phyloP scores from a whole-genome alignment of 23 tunicate species.

The Ascidia mentula region DNA sequence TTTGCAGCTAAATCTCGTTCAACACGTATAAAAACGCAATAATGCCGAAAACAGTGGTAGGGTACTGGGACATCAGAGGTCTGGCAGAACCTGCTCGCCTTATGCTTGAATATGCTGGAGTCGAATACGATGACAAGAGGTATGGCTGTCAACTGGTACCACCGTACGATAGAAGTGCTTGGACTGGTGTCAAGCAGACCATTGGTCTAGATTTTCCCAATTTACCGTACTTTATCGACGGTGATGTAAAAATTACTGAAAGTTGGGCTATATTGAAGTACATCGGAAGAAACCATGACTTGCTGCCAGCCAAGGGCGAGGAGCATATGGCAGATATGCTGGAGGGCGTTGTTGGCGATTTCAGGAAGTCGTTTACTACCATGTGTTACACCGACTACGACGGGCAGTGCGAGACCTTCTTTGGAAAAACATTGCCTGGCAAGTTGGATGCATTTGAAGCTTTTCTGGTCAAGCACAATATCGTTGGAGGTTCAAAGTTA shows the following conservation, averaged over 20 bases:
- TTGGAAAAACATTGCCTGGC: conserved; percentile 4
- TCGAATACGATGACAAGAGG: conserved; percentile 62
- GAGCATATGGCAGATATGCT: conserved; percentile 21
- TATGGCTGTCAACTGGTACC: conserved; percentile 5
- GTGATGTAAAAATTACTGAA: conserved; percentile 46
- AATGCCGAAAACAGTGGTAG: conserved; percentile 66
- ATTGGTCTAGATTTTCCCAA: conserved; percentile 60
- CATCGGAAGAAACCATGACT: conserved; percentile 29
- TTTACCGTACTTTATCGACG: conserved; percentile 57
- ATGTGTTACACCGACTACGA: conserved; percentile 6
- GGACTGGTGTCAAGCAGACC: conserved; percentile 25
- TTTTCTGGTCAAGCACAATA: conserved; percentile 6
- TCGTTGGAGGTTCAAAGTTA: conserved; percentile 30
- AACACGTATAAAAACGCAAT: neutral
- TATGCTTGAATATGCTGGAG: conserved; percentile 58
- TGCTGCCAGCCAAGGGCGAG: conserved; percentile 13
- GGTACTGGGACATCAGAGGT: conserved; percentile 89
- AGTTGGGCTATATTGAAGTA: conserved; percentile 37
- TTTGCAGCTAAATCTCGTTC: too few relatives aligned
- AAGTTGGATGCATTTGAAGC: conserved; percentile 28
- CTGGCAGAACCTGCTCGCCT: conserved; percentile 75
- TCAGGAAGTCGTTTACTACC: conserved; percentile 19
- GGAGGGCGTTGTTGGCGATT: conserved; percentile 40
- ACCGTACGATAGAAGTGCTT: conserved; percentile 28
- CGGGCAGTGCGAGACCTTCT: neutral